These are phyloP conservation scores for Ectropis grisescens DNA, from an alignment of 1,140 invertebrate genomes.

Conservation along the genomic window DNA sequence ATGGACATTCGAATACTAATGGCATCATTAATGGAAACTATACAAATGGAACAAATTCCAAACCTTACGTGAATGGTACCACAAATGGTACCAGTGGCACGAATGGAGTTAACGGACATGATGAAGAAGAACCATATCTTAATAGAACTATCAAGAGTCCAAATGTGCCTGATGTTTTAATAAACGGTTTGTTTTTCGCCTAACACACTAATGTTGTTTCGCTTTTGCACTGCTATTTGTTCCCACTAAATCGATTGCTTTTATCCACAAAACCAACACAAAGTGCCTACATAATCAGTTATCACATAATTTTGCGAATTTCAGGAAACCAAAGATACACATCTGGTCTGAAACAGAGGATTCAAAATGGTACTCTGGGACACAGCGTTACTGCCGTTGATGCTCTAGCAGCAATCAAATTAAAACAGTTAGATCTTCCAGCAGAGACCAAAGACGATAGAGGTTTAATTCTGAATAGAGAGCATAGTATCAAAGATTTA, in stretches of 20 bases:
- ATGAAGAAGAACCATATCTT: conserved; percentile 28
- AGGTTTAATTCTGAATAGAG: conserved; percentile 73
- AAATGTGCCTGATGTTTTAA: conserved; percentile 38
- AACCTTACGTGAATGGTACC: conserved; percentile 7
- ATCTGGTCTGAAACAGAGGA: conserved; percentile 71
- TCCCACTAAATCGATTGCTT: too few relatives aligned
- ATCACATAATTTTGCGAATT: conserved; percentile 7
- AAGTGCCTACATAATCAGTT: too few relatives aligned
- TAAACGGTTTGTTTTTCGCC: conserved; percentile 57
- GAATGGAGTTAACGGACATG: conserved; percentile 4
- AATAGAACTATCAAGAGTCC: conserved; percentile 21
- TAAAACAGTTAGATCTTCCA: conserved; percentile 34
- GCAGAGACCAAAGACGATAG: conserved; percentile 73
- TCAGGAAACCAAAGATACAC: conserved; percentile 69
- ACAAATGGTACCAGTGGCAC: conserved; percentile 17
- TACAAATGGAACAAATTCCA: conserved; percentile 7
- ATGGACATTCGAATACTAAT: conserved; percentile 3
- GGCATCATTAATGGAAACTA: conserved; percentile 7
- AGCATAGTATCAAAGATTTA: conserved; percentile 88
- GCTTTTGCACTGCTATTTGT: conserved; percentile 9
- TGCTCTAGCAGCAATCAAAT: conserved; percentile 31
- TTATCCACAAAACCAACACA: too few relatives aligned
- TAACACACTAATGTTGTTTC: conserved; percentile 39
- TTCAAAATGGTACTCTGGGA: conserved; percentile 67
- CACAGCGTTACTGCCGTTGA: conserved; percentile 44